Conservation (phyloP, 2,113 vertebrate species). For the Caranx melampygus region DNA sequence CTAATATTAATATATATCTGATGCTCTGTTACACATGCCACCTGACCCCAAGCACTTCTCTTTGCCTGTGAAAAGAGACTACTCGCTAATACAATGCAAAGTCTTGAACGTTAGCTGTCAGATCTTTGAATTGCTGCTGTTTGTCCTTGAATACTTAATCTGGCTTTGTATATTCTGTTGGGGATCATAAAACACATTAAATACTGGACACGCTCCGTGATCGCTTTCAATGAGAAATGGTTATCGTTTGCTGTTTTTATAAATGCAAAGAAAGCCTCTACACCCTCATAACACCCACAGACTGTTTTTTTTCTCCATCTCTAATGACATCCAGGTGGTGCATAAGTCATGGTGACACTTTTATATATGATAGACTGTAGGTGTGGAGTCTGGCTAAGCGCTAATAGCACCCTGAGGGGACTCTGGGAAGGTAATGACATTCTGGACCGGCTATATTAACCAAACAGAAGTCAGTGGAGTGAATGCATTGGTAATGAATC, state of each 20-base stretch:
- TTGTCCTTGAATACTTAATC: not conserved
- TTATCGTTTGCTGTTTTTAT: constrained; percentile 32
- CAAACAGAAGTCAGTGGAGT: constrained; percentile 39
- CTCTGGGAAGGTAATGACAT: constrained; percentile 60
- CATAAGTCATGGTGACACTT: constrained; percentile 72
- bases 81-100: not conserved
- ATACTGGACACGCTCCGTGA: not conserved
- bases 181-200: not conserved
- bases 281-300: not conserved
- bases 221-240: constrained; percentile 27
- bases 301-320: constrained; percentile 48
- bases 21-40: not conserved
- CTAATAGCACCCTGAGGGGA: constrained; percentile 67
- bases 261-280: constrained; percentile 20
- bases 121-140: not conserved
- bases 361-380: constrained; percentile 63
- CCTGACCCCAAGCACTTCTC: not conserved
- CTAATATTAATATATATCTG: not conserved
- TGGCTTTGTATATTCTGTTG: not conserved
- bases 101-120: not conserved
- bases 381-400: constrained; percentile 53
- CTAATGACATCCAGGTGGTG: constrained; percentile 75
- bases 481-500: constrained; percentile 60
- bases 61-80: not conserved
- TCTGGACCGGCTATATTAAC: constrained; percentile 45